Evolutionary conservation across 1,140 invertebrate genomes (phyloP).

Genomic region (Drosophila bocqueti): DNA sequence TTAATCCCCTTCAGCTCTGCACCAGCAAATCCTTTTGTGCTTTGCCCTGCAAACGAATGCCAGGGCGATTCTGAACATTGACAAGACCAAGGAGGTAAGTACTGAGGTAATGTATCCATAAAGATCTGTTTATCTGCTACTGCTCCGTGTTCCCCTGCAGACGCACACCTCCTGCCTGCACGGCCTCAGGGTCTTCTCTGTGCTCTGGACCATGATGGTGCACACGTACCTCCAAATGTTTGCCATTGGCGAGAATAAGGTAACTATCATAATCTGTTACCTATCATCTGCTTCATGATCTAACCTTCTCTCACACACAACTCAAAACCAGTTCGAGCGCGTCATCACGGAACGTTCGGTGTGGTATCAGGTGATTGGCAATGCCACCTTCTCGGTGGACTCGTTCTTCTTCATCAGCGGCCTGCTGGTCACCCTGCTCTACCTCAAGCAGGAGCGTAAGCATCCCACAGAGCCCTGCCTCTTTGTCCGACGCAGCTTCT

Average conservation of each 20-base stretch:
- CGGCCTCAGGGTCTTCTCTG: constrained; percentile 92
- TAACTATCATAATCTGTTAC: constrained; percentile 9
- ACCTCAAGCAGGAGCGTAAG: constrained; percentile 87
- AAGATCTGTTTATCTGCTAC: constrained; percentile 3
- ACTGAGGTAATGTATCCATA: not conserved
- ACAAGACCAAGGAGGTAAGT: constrained; percentile 84
- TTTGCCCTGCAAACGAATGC: constrained; percentile 87
- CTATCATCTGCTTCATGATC: not conserved
- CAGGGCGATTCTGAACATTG: constrained; percentile 87
- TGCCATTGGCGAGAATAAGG: constrained; percentile 89
- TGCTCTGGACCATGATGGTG: constrained; percentile 96
- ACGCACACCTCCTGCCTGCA: constrained; percentile 92
- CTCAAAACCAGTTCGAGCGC: constrained; percentile 87
- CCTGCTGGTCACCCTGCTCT: constrained; percentile 90
- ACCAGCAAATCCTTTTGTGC: constrained; percentile 84
- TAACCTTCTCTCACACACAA: not conserved
- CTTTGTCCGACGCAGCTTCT: constrained; percentile 83
- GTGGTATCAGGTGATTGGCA: constrained; percentile 93
- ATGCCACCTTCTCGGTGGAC: constrained; percentile 96
- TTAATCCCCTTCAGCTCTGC: constrained; percentile 39
- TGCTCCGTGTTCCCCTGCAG: constrained; percentile 57
- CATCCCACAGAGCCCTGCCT: constrained; percentile 40
- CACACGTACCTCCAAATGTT: constrained; percentile 94
- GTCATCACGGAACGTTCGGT: constrained; percentile 91
- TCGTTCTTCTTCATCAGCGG: constrained; percentile 97